phyloP scores from a whole-genome alignment of 2,797 vertebrate species.

The Philypnodon macrostomus region DNA sequence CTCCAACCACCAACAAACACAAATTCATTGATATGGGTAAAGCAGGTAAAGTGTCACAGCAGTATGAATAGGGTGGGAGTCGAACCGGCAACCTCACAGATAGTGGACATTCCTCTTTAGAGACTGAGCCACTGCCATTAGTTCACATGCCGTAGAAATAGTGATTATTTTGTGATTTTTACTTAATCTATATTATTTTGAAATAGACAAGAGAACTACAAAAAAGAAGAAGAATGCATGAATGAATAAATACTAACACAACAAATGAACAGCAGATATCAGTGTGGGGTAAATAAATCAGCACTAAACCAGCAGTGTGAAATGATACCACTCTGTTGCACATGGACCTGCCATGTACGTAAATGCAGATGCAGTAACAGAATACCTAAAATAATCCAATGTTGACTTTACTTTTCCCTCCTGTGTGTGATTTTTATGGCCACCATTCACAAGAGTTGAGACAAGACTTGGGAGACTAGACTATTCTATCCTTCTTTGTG shows the following conservation, averaged over 20 bases:
- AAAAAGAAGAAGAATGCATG: not conserved
- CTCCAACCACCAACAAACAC: too few relatives aligned
- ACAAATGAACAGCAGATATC: slow-evolving; percentile 7
- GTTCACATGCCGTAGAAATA: too few relatives aligned
- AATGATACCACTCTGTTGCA: slow-evolving; percentile 10
- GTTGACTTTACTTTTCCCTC: slow-evolving; percentile 42
- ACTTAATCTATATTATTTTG: too few relatives aligned
- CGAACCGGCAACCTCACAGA: too few relatives aligned
- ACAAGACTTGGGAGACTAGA: slow-evolving; percentile 11
- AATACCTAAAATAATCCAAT: slow-evolving; percentile 38
- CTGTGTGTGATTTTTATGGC: slow-evolving; percentile 45
- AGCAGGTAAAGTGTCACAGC: too few relatives aligned
- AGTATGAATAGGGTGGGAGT: too few relatives aligned
- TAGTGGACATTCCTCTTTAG: too few relatives aligned
- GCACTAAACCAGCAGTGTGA: slow-evolving; percentile 19
- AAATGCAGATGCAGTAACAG: slow-evolving; percentile 22
- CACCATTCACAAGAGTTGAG: not conserved
- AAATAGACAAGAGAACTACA: too few relatives aligned
- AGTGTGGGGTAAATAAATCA: slow-evolving; percentile 6
- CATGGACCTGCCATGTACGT: slow-evolving; percentile 18
- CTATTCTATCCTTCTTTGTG: slow-evolving; percentile 12
- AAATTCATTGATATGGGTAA: too few relatives aligned
- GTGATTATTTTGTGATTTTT: too few relatives aligned
- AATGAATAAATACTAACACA: not conserved
- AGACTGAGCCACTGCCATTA: too few relatives aligned